Base-by-base conservation (phyloP, 1,140 invertebrate genomes). In the Drosophila suzukii region DNA sequence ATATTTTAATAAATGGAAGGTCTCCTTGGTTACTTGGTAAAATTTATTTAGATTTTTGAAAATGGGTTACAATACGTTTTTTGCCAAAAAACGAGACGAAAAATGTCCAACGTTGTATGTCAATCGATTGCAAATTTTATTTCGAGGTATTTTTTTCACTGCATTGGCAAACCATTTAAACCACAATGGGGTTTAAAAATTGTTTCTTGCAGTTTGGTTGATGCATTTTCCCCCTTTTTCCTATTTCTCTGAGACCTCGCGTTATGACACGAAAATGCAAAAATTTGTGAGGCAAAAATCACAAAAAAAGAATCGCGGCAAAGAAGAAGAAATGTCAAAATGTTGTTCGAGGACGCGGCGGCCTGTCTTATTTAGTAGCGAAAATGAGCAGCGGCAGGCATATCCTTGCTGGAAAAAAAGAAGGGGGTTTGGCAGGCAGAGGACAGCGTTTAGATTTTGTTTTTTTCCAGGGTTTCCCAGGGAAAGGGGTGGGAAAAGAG, bases 301-400 rank as follows among this genome's bases (percentile, higher is more conserved):
- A 39, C 51, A 59, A 57, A 24, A 24, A 62, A 54, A 66, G 27
- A 62, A 60, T 11, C 43, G 15, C 43, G 15, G 8, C 43, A 46
- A 32, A 43, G 54, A 58, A 39, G 66, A 60, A 72, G 66, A 50
- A 86, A 79, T 76, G 66, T 76, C 70, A 82, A 88, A 82, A 82
- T 86, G 83, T 82, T 88, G 74, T 54, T 61, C 39, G 56, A 54
- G 38, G 47, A 24, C 24, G 20, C 46, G 60, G 60, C 51, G 68
- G 67, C 55, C 68, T 81, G 78, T 88, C 82, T 88, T 88, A 86
- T 86, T 86, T 86, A 76, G 83, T 82, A 79, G 79, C 83, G 79
- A 86, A 86, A 86, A 86, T 86, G 83, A 86, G 83, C 82, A 86
- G 82, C 79, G 71, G 75, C 78, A 78, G 71, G 70, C 83, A 75